phyloP scores from a whole-genome alignment of 2,888 invertebrate genomes.

The Scaptomyza cyrtandrae region DNA sequence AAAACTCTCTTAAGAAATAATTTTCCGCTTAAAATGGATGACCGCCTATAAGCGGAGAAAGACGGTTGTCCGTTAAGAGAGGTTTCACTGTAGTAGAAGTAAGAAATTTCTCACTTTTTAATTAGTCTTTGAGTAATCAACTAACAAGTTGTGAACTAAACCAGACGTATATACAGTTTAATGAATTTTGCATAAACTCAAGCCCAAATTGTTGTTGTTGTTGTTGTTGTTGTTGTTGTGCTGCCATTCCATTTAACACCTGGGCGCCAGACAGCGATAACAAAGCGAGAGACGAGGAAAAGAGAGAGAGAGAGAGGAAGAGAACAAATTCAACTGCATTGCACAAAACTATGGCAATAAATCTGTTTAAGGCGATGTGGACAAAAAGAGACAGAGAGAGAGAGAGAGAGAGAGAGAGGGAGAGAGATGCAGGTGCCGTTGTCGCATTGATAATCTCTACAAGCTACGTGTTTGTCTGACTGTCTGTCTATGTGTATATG shows the following conservation, averaged over 20 bases:
- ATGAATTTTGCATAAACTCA: constrained; percentile 29
- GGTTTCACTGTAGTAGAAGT: neutral
- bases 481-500: neutral
- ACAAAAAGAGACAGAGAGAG: constrained; percentile 1
- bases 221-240: neutral
- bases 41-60: too few relatives aligned
- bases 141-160: constrained; percentile 12
- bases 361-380: constrained; percentile 53
- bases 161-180: constrained; percentile 2
- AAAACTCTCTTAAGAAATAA: too few relatives aligned
- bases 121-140: neutral
- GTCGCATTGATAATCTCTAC: constrained; percentile 44
- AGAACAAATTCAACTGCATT: constrained; percentile 53
- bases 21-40: too few relatives aligned
- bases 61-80: too few relatives aligned
- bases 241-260: constrained; percentile 47
- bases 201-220: constrained; percentile 14
- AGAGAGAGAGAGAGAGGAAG: neutral
- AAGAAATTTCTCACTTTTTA: neutral
- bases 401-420: neutral
- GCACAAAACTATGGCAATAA: constrained; percentile 61
- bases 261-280: constrained; percentile 33
- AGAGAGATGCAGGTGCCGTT: constrained; percentile 18
- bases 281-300: neutral
- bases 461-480: neutral